Evolutionary conservation across 2,888 invertebrate species (phyloP).

Genomic region (Heliconius ismenius): DNA sequence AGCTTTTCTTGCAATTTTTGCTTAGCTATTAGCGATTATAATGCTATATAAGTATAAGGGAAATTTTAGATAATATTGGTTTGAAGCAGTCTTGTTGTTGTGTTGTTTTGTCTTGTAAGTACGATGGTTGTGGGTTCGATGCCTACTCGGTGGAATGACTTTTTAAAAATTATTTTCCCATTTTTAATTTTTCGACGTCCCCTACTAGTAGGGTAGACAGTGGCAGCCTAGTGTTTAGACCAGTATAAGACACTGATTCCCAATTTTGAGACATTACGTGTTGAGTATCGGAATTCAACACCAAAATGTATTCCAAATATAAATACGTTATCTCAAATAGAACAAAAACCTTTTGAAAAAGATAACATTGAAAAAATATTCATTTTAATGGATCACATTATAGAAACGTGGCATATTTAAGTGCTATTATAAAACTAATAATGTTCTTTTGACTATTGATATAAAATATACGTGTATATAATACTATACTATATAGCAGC

Average conservation of each 20-base stretch:
- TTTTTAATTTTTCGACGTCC: too few relatives aligned
- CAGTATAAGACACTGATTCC: background rate
- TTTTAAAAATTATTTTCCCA: too few relatives aligned
- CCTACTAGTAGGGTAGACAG: background rate
- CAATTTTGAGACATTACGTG: background rate
- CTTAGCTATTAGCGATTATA: background rate
- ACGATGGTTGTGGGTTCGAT: background rate
- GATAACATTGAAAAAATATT: background rate
- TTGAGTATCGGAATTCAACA: too few relatives aligned
- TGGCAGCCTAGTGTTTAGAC: background rate
- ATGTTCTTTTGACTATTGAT: background rate
- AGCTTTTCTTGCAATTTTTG: conserved; percentile 10
- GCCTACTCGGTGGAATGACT: too few relatives aligned
- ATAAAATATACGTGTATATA: too few relatives aligned
- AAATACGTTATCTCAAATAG: background rate
- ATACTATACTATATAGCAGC: too few relatives aligned
- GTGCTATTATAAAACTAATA: conserved; percentile 3
- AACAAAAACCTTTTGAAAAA: background rate
- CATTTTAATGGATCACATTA: background rate
- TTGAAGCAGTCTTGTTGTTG: too few relatives aligned
- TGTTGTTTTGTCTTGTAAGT: too few relatives aligned
- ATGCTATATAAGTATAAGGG: background rate
- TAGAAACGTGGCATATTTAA: conserved; percentile 4
- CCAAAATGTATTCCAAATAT: background rate
- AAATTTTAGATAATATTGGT: background rate